phyloP scores from a whole-genome alignment of 2,888 invertebrate species.

The Malthinus flaveolus region DNA sequence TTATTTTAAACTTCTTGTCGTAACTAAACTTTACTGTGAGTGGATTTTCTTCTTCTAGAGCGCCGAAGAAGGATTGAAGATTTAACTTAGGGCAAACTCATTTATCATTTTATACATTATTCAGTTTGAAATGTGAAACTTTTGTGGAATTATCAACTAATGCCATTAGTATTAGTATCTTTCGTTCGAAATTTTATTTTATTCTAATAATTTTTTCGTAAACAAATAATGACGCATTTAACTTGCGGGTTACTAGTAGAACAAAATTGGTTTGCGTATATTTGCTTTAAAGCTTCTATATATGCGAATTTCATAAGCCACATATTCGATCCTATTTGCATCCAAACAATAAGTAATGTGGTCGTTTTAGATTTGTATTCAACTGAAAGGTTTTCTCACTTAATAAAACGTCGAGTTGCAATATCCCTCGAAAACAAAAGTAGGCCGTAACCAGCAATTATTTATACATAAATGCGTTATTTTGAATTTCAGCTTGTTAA shows the following conservation, averaged over 20 bases:
- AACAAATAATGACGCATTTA: too few relatives aligned
- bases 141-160: too few relatives aligned
- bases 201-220: too few relatives aligned
- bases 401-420: constrained; percentile 11
- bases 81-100: too few relatives aligned
- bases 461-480: constrained; percentile 8
- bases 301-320: constrained; percentile 14
- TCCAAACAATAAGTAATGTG: constrained; percentile 9
- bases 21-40: too few relatives aligned
- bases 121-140: too few relatives aligned
- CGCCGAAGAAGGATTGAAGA: too few relatives aligned
- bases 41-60: too few relatives aligned
- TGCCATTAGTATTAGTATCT: too few relatives aligned
- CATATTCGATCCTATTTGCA: constrained; percentile 12
- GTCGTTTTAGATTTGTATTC: constrained; percentile 9
- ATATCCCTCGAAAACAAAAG: constrained; percentile 6
- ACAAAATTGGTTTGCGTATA: constrained; percentile 4
- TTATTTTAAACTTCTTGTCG: too few relatives aligned
- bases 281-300: constrained; percentile 10
- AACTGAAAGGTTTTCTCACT: constrained; percentile 8
- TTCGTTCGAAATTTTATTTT: too few relatives aligned
- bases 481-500: constrained; percentile 9
- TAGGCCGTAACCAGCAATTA: constrained; percentile 2
- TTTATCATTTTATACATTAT: too few relatives aligned
- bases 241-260: not conserved